Base-by-base conservation (phyloP, 1,140 invertebrate species). In the Sipha flava region DNA sequence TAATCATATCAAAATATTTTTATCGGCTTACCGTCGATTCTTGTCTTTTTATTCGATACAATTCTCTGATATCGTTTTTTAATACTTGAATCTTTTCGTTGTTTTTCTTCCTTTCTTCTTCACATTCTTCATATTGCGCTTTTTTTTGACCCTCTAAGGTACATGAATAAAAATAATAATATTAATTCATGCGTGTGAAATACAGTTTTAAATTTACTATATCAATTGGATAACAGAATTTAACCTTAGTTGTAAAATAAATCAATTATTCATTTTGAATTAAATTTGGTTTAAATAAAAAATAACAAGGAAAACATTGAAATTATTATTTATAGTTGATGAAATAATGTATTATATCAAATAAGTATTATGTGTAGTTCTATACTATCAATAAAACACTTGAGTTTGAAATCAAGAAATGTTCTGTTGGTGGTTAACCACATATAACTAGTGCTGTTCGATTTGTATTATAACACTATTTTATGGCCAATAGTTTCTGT, bases 81-180 rank as follows among this genome's bases (percentile, higher is more conserved):
- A 94, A 83, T 1, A 88, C 86, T 31, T 87, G 83, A 70, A 94
- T 92, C 79, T 90, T 88, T 68, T 93, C 90, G 68, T 86, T 86
- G 83, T 93, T 92, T 80, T 90, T 88, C 82, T 89, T 90, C 82
- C 90, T 91, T 83, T 91, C 91, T 9, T 89, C 88, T 83, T 93
- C 91, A 83, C 90, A 92, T 84, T 93, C 92, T 85, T 93, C 92
- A 81, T 90, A 92, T 81, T 91, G 88, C 0, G 93, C 92, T 83
- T 93, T 94, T 82, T 93, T 89, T 86, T 93, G 92, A 14, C 92
- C 92, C 88, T 94, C 92, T 94, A 81, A 3, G 86, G 40, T 37
- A 10, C 12, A 21, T n/a, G n/a, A n/a, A n/a, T n/a, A n/a, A n/a
- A n/a, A n/a, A n/a, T n/a, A n/a, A n/a, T n/a, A n/a, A n/a, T n/a